Conservation (phyloP, 2,797 vertebrate genomes). For the Argentina silus region DNA sequence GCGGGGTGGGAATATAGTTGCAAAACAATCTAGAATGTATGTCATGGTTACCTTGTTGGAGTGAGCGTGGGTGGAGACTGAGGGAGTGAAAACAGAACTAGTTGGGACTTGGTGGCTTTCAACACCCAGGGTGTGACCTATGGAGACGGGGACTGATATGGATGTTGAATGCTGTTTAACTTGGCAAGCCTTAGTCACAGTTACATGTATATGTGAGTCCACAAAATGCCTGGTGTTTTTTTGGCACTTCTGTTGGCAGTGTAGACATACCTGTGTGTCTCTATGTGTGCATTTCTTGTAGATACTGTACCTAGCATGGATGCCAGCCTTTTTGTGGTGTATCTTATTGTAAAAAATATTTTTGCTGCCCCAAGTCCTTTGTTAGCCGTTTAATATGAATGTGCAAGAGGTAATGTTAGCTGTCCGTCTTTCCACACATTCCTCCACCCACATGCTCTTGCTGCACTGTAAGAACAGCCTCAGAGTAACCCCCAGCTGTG, state of each 20-base stretch:
- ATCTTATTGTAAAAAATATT: too few species aligned
- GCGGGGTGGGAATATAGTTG: conserved; percentile 42
- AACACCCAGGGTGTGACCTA: conserved; percentile 70
- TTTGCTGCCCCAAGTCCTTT: too few species aligned
- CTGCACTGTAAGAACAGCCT: conserved; percentile 46
- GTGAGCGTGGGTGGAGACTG: conserved; percentile 57
- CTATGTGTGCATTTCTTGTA: not conserved
- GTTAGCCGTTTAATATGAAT: too few species aligned
- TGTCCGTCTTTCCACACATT: conserved; percentile 26
- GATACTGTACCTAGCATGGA: not conserved
- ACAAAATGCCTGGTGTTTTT: conserved; percentile 39
- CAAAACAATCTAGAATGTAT: conserved; percentile 46
- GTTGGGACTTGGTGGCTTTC: conserved; percentile 64
- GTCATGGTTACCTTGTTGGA: conserved; percentile 41
- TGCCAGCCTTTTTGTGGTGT: too few species aligned
- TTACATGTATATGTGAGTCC: conserved; percentile 30
- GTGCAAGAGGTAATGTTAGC: not conserved
- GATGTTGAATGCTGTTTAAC: conserved; percentile 63
- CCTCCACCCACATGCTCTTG: conserved; percentile 56
- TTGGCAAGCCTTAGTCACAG: conserved; percentile 53
- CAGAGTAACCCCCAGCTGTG: conserved; percentile 64
- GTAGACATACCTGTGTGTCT: conserved; percentile 39
- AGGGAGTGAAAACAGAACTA: conserved; percentile 61
- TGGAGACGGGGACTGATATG: conserved; percentile 50
- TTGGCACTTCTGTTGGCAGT: conserved; percentile 6